Evolutionary conservation across 2,888 invertebrate species (phyloP).

Genomic region (Stegophylla sp.): DNA sequence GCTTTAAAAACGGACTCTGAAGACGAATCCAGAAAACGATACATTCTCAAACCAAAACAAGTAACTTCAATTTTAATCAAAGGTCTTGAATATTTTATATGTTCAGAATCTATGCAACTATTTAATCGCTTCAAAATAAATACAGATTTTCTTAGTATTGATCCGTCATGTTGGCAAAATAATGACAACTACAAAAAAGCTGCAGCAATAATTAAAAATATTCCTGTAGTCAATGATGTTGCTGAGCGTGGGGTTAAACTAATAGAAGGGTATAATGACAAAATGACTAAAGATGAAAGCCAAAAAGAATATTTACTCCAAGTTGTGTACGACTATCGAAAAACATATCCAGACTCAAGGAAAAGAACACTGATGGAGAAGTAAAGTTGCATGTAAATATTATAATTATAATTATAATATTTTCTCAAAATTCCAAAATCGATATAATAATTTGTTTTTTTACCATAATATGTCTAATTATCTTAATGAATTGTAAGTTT

Average conservation of each 20-base stretch:
- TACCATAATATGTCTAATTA: too few relatives aligned
- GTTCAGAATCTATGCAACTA: conserved; percentile 61
- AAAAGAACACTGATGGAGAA: not conserved
- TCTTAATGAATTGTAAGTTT: too few relatives aligned
- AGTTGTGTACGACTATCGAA: not conserved
- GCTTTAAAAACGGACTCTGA: too few relatives aligned
- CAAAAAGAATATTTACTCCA: conserved; percentile 10
- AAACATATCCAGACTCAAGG: not conserved
- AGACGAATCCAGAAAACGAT: too few relatives aligned
- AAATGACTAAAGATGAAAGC: not conserved
- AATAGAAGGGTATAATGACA: not conserved
- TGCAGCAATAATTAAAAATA: not conserved
- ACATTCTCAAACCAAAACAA: too few relatives aligned
- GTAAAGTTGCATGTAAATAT: not conserved
- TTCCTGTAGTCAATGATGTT: not conserved
- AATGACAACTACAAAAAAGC: not conserved
- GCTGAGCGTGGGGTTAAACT: conserved; percentile 3
- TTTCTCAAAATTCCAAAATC: too few relatives aligned
- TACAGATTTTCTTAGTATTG: conserved; percentile 62
- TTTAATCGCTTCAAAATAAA: conserved; percentile 59
- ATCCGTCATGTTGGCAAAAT: conserved; percentile 62
- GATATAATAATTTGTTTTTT: too few relatives aligned
- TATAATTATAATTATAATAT: not conserved
- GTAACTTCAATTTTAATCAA: too few relatives aligned
- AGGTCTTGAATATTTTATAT: not conserved